Percentiles rank a stretch among this genome's conserved stretches.
Conservation (phyloP, 92 coral and sea anemone genomes). For the Pocillopora grandis region DNA sequence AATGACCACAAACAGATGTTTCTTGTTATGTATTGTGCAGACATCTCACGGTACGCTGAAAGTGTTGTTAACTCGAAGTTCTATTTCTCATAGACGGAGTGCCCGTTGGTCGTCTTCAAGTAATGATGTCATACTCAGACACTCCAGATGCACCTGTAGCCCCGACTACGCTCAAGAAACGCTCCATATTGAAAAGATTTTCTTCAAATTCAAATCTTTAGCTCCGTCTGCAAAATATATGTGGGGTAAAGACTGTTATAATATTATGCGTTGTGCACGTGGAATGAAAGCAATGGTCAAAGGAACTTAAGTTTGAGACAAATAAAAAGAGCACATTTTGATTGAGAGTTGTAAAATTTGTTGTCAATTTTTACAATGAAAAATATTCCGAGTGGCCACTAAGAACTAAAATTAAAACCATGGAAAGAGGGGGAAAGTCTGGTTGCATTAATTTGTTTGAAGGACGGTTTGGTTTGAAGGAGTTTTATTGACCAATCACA, state of each 20-base stretch:
- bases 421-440: too few species aligned
- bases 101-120: conserved; percentile 82
- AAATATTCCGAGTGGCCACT: too few species aligned
- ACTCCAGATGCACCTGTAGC: conserved; percentile 85
- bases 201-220: conserved; percentile 42
- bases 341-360: too few species aligned
- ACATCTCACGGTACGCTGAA: background rate
- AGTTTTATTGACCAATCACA: too few species aligned
- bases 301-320: background rate
- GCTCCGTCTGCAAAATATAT: background rate
- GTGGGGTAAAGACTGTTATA: background rate
- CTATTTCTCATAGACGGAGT: conserved; percentile 63
- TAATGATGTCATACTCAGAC: conserved; percentile 86
- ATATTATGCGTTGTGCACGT: background rate
- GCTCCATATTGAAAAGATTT: conserved; percentile 69
- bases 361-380: too few species aligned
- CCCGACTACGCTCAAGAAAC: conserved; percentile 64
- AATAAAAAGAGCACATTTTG: too few species aligned
- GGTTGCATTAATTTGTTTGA: too few species aligned
- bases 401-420: too few species aligned
- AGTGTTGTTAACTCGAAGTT: background rate
- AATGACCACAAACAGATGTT: too few species aligned
- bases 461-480: too few species aligned
- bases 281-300: background rate
- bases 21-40: too few species aligned